Evolutionary conservation across 2,113 vertebrate species (phyloP).

Genomic region (Bucco capensis): DNA sequence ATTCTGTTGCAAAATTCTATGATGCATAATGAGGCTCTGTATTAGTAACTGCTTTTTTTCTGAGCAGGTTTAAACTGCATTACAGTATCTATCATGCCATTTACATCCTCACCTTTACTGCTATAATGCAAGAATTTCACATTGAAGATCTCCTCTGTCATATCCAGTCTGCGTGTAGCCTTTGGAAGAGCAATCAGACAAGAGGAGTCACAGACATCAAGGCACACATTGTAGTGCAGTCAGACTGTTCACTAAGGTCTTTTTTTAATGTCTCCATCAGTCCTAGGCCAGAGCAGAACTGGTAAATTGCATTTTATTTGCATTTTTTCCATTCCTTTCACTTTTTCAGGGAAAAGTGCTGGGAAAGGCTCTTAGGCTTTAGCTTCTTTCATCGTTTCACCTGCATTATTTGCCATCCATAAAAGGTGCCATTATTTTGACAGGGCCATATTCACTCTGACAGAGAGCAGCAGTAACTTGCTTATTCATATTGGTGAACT

Average conservation of each 20-base stretch:
- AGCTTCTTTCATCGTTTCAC: not conserved
- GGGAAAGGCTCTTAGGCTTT: not conserved
- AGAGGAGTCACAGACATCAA: not conserved
- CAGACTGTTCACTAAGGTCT: not conserved
- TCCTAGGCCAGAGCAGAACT: not conserved
- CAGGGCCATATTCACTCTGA: not conserved
- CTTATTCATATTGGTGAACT: slow-evolving; percentile 2
- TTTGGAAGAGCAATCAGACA: not conserved
- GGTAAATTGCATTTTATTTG: not conserved
- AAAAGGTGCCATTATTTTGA: slow-evolving; percentile 25
- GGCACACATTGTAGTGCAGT: not conserved
- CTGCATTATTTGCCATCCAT: not conserved
- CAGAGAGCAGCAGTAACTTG: not conserved
- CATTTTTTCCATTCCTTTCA: not conserved
- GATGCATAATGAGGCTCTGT: not conserved
- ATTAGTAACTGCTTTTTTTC: not conserved
- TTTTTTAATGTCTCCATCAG: not conserved
- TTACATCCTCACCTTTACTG: not conserved
- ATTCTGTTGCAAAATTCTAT: not conserved
- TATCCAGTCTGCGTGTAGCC: not conserved
- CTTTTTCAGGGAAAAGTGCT: not conserved
- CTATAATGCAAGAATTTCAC: not conserved
- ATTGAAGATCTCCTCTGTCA: not conserved
- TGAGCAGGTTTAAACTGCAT: not conserved
- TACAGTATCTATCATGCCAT: not conserved